Conservation (phyloP, 2,113 vertebrate genomes). For the Struthio camelus region DNA sequence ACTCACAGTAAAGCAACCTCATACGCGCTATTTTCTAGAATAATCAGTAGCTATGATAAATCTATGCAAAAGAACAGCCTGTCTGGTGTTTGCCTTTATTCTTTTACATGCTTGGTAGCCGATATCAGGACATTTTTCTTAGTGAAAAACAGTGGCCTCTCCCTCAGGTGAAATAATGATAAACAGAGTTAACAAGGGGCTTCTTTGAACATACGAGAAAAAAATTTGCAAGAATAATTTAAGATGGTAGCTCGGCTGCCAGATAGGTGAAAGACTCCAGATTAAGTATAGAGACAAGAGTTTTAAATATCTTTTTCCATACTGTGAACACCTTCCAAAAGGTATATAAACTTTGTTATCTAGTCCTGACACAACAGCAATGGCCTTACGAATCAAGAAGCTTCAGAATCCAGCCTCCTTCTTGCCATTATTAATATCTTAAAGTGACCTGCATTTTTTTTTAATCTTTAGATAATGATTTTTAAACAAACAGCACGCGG, state of each 20-base stretch:
- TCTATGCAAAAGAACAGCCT: not conserved
- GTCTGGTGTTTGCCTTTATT: not conserved
- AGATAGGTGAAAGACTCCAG: not conserved
- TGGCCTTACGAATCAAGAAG: not conserved
- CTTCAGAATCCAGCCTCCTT: not conserved
- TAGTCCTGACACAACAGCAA: not conserved
- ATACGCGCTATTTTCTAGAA: not conserved
- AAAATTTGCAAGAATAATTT: conserved; percentile 15
- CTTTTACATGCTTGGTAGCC: not conserved
- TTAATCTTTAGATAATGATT: not conserved
- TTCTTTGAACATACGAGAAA: not conserved
- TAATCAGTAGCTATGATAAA: not conserved
- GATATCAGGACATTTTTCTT: not conserved
- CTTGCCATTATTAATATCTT: not conserved
- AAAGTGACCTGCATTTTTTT: not conserved
- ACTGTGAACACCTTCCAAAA: not conserved
- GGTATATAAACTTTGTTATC: not conserved
- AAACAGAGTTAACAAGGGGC: not conserved
- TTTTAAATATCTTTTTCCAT: not conserved
- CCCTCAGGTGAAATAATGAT: not conserved
- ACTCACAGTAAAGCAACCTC: not conserved
- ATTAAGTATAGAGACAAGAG: not conserved
- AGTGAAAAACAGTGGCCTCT: not conserved
- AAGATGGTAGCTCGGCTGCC: not conserved
- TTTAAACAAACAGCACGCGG: conserved; percentile 44